Conservation (phyloP, 2,888 invertebrate genomes). For the Lasioglossum calceatum region DNA sequence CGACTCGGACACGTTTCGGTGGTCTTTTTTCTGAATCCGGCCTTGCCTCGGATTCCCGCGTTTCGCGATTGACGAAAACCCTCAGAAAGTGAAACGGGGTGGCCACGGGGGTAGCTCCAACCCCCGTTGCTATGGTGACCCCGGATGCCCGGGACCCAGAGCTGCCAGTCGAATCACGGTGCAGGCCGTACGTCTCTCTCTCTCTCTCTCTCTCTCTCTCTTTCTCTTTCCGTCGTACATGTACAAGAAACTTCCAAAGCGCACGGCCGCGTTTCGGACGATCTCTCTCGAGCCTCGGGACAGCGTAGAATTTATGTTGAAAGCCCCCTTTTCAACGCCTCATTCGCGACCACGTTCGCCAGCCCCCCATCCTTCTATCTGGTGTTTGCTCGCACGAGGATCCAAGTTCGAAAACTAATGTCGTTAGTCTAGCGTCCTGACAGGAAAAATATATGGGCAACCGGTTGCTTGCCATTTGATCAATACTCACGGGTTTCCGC, state of each 20-base stretch:
- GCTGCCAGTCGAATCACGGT: slow-evolving; percentile 63
- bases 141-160: slow-evolving; percentile 82
- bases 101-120: slow-evolving; percentile 66
- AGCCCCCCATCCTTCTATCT: neutral
- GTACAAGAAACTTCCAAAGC: slow-evolving; percentile 35
- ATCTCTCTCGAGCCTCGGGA: slow-evolving; percentile 18
- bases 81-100: slow-evolving; percentile 63
- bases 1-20: slow-evolving; percentile 1
- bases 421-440: neutral
- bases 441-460: neutral
- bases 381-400: neutral
- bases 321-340: neutral
- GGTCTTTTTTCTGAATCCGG: neutral
- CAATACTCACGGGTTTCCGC: neutral
- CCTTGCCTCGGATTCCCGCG: slow-evolving; percentile 31
- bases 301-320: slow-evolving; percentile 14
- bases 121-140: slow-evolving; percentile 81
- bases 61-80: slow-evolving; percentile 54
- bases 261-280: slow-evolving; percentile 34
- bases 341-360: neutral
- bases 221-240: slow-evolving; percentile 3
- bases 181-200: slow-evolving; percentile 9
- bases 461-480: slow-evolving; percentile 15
- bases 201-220: neutral
- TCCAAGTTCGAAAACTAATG: neutral